phyloP scores from a whole-genome alignment of 2,113 vertebrate genomes.

The Nyctibius bracteatus region DNA sequence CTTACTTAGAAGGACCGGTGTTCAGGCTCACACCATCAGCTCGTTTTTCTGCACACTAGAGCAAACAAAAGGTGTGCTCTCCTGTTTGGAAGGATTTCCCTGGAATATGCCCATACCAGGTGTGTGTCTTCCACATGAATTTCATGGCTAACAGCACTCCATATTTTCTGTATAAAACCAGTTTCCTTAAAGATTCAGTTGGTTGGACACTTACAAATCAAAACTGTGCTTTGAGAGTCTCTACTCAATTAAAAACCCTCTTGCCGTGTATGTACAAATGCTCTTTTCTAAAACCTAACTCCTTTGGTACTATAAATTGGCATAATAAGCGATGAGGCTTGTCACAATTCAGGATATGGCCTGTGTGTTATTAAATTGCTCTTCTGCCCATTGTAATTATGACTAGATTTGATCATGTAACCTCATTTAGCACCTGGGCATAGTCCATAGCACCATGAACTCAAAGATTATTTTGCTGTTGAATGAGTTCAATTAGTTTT shows the following conservation, averaged over 20 bases:
- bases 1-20: neutral
- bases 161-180: neutral
- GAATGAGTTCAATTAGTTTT: neutral
- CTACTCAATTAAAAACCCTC: neutral
- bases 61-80: neutral
- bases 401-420: neutral
- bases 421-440: neutral
- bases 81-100: neutral
- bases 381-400: neutral
- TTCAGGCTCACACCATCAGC: neutral
- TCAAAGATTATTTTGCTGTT: neutral
- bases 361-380: neutral
- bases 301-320: neutral
- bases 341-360: neutral
- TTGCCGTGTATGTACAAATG: neutral
- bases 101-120: neutral
- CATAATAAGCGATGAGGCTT: neutral
- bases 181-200: neutral
- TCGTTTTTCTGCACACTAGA: neutral
- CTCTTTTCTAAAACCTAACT: neutral
- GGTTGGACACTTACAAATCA: neutral
- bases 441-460: accelerated
- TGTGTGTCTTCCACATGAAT: neutral
- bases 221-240: neutral
- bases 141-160: neutral